Percentiles rank a stretch among this genome's conserved stretches.
Conservation (phyloP, 1,140 invertebrate species). For the Lucilia sericata region DNA sequence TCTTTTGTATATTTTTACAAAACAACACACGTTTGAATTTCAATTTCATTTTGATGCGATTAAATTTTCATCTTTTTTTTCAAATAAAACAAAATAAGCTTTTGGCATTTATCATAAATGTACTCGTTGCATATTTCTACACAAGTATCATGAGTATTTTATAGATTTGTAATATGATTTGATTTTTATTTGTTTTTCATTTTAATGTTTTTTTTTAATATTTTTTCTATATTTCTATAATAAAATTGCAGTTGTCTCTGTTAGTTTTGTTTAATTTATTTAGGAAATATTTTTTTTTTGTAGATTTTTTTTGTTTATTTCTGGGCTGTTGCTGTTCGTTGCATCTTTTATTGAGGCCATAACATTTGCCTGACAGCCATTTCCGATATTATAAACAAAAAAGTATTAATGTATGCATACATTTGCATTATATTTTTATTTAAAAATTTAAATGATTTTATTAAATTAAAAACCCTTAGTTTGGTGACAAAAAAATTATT, state of each 20-base stretch:
- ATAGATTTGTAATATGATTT: background rate
- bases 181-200: conserved; percentile 6
- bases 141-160: background rate
- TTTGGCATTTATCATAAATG: background rate
- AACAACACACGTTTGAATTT: background rate
- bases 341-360: conserved; percentile 1
- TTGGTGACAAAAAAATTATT: background rate
- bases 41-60: background rate
- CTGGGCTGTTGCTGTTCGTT: background rate
- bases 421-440: background rate
- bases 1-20: background rate
- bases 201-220: background rate
- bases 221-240: background rate
- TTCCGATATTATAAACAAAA: background rate
- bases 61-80: background rate
- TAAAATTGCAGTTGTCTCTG: background rate
- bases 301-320: background rate
- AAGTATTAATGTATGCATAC: background rate
- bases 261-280: conserved; percentile 12
- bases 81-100: background rate
- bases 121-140: background rate
- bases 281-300: background rate
- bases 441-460: background rate
- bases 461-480: background rate
- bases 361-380: background rate